phyloP scores from a whole-genome alignment of 2,888 invertebrate species.

The Callyntrura guangdongensis region DNA sequence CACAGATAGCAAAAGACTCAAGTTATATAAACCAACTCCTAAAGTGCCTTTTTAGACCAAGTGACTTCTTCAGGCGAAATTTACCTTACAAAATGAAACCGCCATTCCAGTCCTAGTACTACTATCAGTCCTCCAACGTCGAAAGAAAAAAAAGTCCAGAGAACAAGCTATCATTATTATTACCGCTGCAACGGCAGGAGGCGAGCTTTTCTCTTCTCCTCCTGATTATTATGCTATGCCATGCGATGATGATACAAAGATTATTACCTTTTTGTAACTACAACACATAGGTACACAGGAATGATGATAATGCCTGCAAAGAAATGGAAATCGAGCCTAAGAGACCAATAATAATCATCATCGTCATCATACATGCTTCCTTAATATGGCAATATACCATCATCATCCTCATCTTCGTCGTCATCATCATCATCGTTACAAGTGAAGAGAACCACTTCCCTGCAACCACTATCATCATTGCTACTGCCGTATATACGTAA shows the following conservation, averaged over 20 bases:
- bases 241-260: constrained; percentile 57
- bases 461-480: background rate
- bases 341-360: constrained; percentile 66
- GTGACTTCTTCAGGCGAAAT: constrained; percentile 60
- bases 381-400: constrained; percentile 56
- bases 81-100: background rate
- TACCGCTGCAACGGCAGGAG: constrained; percentile 38
- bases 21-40: background rate
- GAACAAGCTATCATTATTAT: constrained; percentile 60
- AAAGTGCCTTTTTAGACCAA: constrained; percentile 12
- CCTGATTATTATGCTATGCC: constrained; percentile 61
- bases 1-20: constrained; percentile 38
- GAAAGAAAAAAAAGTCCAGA: constrained; percentile 31
- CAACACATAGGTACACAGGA: constrained; percentile 29
- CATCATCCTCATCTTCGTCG: constrained; percentile 3
- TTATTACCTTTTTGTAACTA: constrained; percentile 58
- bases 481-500: constrained; percentile 14
- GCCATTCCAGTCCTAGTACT: constrained; percentile 21
- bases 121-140: constrained; percentile 35
- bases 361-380: constrained; percentile 30
- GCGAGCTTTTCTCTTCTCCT: constrained; percentile 21
- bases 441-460: constrained; percentile 16
- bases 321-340: constrained; percentile 66
- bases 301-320: constrained; percentile 51
- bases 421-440: constrained; percentile 8